Evolutionary conservation across 2,888 invertebrate genomes (phyloP).

Genomic region (Chaetogeoica ovagalla): DNA sequence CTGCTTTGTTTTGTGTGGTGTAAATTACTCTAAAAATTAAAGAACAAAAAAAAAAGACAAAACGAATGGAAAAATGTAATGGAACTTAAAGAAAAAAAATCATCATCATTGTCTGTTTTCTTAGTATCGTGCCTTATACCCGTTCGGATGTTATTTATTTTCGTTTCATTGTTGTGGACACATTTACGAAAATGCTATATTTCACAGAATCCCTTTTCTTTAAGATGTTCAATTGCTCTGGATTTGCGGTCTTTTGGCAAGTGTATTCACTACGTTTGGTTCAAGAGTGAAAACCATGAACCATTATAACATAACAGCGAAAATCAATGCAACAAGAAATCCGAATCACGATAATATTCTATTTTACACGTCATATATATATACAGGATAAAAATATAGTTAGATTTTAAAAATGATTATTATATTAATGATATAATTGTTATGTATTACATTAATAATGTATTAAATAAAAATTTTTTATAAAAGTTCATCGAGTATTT

Average conservation of each 20-base stretch:
- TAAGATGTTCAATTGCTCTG: slow-evolving; percentile 34
- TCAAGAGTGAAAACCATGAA: slow-evolving; percentile 5
- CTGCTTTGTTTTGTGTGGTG: slow-evolving; percentile 20
- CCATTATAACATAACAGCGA: neutral
- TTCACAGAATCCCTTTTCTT: slow-evolving; percentile 39
- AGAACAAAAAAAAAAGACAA: slow-evolving; percentile 25
- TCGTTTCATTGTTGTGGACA: slow-evolving; percentile 41
- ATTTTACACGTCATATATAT: neutral
- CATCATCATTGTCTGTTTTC: slow-evolving; percentile 38
- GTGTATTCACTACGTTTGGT: slow-evolving; percentile 7
- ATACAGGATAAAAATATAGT: too few relatives aligned
- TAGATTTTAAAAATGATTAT: too few relatives aligned
- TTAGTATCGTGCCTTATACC: slow-evolving; percentile 22
- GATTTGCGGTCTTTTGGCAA: slow-evolving; percentile 21
- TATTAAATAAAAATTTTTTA: too few relatives aligned
- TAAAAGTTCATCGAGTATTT: too few relatives aligned
- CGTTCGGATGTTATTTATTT: slow-evolving; percentile 47
- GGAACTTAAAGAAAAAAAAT: slow-evolving; percentile 25
- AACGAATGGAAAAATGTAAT: slow-evolving; percentile 24
- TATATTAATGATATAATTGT: too few relatives aligned
- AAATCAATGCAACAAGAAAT: neutral
- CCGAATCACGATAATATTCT: neutral
- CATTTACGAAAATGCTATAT: slow-evolving; percentile 38
- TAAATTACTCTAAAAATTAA: slow-evolving; percentile 19
- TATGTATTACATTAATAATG: too few relatives aligned